Conservation (phyloP, 37 sponge, comb jelly and placozoan species). For the Eunapius fragilis region DNA sequence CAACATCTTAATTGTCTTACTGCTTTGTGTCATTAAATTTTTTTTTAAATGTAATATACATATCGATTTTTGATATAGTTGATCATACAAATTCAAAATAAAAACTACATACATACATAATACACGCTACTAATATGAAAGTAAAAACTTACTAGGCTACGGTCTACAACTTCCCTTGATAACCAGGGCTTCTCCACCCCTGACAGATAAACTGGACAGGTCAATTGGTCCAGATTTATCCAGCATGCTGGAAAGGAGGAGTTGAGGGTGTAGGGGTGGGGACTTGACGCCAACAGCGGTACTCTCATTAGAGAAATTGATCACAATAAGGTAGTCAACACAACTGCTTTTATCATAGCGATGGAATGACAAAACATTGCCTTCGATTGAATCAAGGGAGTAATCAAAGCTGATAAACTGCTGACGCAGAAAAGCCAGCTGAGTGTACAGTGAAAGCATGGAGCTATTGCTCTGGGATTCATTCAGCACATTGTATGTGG, state of each 20-base stretch:
- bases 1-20: not conserved
- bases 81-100: no score
- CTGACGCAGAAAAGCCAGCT: conserved; percentile 43
- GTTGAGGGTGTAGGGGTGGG: not conserved
- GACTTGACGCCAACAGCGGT: conserved; percentile 6
- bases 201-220: conserved; percentile 1
- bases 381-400: conserved; percentile 11
- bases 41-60: not conserved
- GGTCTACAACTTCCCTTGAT: conserved; percentile 2
- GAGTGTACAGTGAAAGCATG: conserved; percentile 56
- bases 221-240: conserved; percentile 10
- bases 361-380: conserved; percentile 49
- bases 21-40: not conserved
- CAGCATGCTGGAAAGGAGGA: conserved; percentile 8
- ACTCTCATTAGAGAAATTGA: conserved; percentile 50
- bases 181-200: conserved; percentile 45
- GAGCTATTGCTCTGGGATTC: conserved; percentile 46
- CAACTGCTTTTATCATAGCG: conserved; percentile 34
- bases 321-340: conserved; percentile 39
- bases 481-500: conserved; percentile 56
- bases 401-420: conserved; percentile 26
- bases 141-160: not conserved
- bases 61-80: no score
- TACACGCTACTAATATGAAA: not conserved
- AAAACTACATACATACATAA: no score